Evolutionary conservation across 1,140 invertebrate species (phyloP), one percentile per base, ranked within the genome.

Genomic region (Habropoda laboriosa): DNA sequence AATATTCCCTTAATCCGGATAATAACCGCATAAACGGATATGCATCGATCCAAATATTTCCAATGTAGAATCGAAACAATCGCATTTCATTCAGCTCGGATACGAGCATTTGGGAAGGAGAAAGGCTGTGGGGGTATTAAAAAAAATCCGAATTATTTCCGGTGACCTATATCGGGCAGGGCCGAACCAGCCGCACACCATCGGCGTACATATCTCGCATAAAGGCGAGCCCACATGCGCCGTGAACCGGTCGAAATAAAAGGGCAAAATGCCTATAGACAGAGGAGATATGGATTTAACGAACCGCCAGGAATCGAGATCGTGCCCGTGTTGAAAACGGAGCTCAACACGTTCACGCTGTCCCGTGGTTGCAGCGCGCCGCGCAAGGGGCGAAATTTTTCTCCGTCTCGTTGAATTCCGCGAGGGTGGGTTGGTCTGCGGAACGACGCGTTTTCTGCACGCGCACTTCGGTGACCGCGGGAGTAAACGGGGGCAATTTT

Each of bases 61-160:
- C 67, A 51, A 27, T 30, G 55, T 42, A 8, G 35, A 42, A 47
- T 60, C 24, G 24, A 71, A 78, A 78, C 55, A 78, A 78, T 71
- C 67, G 75, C 24, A 47, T 60, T 78, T 78, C 61, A 78, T 78
- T 70, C 40, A 55, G 10, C 18, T 1, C 32, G 55, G 24, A 32
- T 61, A 30, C 53, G 53, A 75, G 60, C 32, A 32, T 78, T 78
- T 40, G 32, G 45, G 12, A 7, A 78, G 18, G 35, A n/a, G n/a
- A 42, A 51, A 71, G 18, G 32, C 16, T 21, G n/a, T n/a, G 30
- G 42, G 16, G 42, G 67, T 60, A 71, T 78, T 78, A 71, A 71
- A 71, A 77, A 60, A 78, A 74, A 35, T 60, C 67, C 67, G 67
- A 67, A 78, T 78, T 71, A 78, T 78, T 58, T 71, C 55, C 55